phyloP scores from a whole-genome alignment of 2,888 invertebrate genomes.

The Ethmia dodecea region DNA sequence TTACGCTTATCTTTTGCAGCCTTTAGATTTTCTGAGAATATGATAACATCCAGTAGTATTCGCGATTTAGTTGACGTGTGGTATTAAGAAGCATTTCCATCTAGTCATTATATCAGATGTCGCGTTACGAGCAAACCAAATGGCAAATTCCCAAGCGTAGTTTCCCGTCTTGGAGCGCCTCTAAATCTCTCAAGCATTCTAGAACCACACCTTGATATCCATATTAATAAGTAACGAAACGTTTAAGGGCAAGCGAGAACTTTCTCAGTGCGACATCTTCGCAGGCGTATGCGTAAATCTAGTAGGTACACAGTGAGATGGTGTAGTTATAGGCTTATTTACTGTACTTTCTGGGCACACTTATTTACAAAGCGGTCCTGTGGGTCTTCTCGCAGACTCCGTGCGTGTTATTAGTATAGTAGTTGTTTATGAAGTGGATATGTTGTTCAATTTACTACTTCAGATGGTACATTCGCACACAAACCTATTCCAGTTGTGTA shows the following conservation, averaged over 20 bases:
- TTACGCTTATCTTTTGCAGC: slow-evolving; percentile 49
- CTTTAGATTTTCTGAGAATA: slow-evolving; percentile 22
- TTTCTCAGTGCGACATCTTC: slow-evolving; percentile 33
- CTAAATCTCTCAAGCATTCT: slow-evolving; percentile 20
- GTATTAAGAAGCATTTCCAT: too few relatives aligned
- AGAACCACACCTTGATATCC: slow-evolving; percentile 30
- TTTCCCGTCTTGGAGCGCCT: too few relatives aligned
- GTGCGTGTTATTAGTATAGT: too few relatives aligned
- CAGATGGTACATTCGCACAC: too few relatives aligned
- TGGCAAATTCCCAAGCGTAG: too few relatives aligned
- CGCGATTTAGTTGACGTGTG: too few relatives aligned
- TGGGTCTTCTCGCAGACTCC: too few relatives aligned
- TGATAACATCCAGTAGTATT: slow-evolving; percentile 7
- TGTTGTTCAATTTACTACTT: too few relatives aligned
- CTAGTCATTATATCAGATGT: too few relatives aligned
- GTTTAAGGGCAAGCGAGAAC: slow-evolving; percentile 43
- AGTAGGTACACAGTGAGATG: slow-evolving; percentile 6
- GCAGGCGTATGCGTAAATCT: slow-evolving; percentile 18
- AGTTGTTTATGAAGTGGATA: too few relatives aligned
- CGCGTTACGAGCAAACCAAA: too few relatives aligned
- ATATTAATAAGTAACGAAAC: slow-evolving; percentile 43
- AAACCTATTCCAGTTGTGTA: too few relatives aligned
- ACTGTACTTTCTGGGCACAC: slow-evolving; percentile 6
- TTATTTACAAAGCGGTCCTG: slow-evolving; percentile 3
- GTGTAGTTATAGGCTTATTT: slow-evolving; percentile 11